Evolutionary conservation across 2,888 invertebrate genomes (phyloP), one percentile per base, ranked within the genome.

Genomic region (Nesidiocoris tenuis): DNA sequence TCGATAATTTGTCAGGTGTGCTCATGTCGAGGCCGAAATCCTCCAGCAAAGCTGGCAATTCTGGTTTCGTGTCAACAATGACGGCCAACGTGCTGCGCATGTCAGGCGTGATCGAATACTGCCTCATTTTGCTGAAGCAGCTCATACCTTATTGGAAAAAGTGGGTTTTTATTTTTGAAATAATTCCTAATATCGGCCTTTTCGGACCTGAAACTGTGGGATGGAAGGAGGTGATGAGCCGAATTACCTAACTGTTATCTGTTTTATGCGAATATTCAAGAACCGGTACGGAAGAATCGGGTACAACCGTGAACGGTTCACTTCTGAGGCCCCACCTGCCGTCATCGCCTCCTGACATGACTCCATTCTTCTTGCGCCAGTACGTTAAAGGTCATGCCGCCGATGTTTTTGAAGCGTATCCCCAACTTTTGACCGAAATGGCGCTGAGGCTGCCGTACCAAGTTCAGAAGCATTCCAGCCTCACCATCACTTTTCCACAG

Each of bases 361-460:
- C 94, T 3, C 97, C 97, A 9, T 94, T 98, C 85, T 98, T 98
- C 86, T 87, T 93, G 71, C 90, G 92, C 79, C 95, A 95, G 82
- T 96, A 96, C 82, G 92, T 97, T 55, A 96, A 95, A 84, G 91
- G 92, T 70, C 95, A 96, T 83, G 91, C 93, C 0, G 89, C 91
- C 67, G 97, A 98, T 83, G 92, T 98, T 39, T 96, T 98, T 83
- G 94, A 96, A 83, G 93, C 94, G 78, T 97, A 96, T 84, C 94
- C 95, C 9, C 94, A 95, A 79, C 86, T 98, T n/a, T 86, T 98
- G 22, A 96, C 98, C 72, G 98, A 98, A 86, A 94, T 98, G 89
- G 93, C 95, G 0, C 87, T 98, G 9, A 88, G 97, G 19, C 86
- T 98, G 75, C 97, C 98, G 0, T 97, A 97, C 83, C 82, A 81